Percentiles rank a stretch among this genome's conserved stretches.
Conservation (phyloP, 2,797 vertebrate genomes). For the Garrulus glandarius region DNA sequence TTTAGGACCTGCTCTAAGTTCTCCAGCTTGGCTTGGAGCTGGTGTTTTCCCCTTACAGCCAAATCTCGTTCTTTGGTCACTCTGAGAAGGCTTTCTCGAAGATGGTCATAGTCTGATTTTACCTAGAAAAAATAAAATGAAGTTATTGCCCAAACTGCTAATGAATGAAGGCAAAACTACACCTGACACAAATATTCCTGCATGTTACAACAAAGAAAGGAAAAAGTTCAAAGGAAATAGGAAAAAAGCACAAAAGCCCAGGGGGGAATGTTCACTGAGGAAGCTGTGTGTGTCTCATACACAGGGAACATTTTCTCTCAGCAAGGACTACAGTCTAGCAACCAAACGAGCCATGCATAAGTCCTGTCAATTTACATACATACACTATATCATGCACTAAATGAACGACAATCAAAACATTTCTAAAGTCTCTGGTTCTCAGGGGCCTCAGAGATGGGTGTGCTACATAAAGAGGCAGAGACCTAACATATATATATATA, state of each 20-base stretch:
- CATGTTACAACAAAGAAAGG: rapidly evolving
- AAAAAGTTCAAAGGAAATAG: not conserved
- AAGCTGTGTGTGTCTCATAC: rapidly evolving
- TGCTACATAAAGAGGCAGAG: not conserved
- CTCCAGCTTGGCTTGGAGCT: constrained; percentile 99
- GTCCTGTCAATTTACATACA: not conserved
- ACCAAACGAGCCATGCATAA: rapidly evolving
- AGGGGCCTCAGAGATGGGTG: not conserved
- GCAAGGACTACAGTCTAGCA: not conserved
- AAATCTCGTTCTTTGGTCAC: constrained; percentile 89
- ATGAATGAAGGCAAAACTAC: rapidly evolving
- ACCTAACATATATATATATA: not conserved
- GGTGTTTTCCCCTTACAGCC: constrained; percentile 87
- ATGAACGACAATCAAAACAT: not conserved
- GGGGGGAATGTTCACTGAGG: rapidly evolving
- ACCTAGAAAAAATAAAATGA: constrained; percentile 71
- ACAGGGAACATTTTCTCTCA: not conserved
- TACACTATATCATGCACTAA: rapidly evolving
- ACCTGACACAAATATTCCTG: not conserved
- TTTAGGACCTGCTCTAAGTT: constrained; percentile 99
- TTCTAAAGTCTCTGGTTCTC: not conserved
- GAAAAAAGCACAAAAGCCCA: not conserved
- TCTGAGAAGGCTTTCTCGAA: constrained; percentile 79
- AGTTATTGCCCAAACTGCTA: not conserved
- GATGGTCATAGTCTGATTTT: constrained; percentile 86